Conservation (phyloP, 1,140 invertebrate genomes). For the Zophobas atratus region DNA sequence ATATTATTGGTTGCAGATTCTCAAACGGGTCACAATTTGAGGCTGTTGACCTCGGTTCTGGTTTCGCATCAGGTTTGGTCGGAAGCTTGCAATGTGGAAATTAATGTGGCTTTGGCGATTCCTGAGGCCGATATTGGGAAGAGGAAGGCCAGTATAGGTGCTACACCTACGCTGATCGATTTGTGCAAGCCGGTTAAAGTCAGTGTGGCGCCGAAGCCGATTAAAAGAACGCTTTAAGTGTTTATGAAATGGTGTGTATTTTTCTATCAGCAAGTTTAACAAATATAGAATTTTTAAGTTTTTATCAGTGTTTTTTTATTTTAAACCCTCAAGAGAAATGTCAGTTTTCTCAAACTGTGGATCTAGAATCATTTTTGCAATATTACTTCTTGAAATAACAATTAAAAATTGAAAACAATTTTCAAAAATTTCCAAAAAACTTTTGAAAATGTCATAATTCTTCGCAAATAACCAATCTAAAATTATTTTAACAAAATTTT, state of each 20-base stretch:
- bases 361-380: no score
- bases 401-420: no score
- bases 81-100: slow-evolving; percentile 90
- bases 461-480: no score
- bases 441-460: no score
- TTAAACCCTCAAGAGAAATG: no score
- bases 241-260: neutral
- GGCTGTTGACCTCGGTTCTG: slow-evolving; percentile 87
- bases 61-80: slow-evolving; percentile 93
- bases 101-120: slow-evolving; percentile 86
- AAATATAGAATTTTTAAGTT: no score
- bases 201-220: slow-evolving; percentile 89
- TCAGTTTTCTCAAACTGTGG: no score
- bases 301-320: no score
- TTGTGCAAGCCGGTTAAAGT: slow-evolving; percentile 92
- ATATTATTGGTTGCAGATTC: slow-evolving; percentile 47
- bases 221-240: slow-evolving; percentile 75
- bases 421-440: no score
- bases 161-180: slow-evolving; percentile 81
- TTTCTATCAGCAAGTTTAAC: no score
- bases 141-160: slow-evolving; percentile 72
- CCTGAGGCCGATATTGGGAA: slow-evolving; percentile 75
- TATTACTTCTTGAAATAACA: no score
- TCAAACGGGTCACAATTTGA: slow-evolving; percentile 75
- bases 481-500: no score